Evolutionary conservation across 2,888 invertebrate species (phyloP).

Genomic region (Cantharis rufa): DNA sequence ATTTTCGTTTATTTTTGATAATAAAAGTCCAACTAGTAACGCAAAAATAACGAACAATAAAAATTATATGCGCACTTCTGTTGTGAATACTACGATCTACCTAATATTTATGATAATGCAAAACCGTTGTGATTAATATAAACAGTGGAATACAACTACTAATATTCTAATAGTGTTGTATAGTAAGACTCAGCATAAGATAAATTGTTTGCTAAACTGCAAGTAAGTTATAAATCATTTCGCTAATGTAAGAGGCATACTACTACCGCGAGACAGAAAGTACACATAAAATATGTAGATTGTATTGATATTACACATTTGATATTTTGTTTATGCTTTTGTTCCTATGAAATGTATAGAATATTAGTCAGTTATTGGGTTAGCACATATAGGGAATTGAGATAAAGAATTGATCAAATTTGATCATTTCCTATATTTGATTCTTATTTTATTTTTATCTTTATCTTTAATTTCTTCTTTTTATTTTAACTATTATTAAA

Average conservation of each 20-base stretch:
- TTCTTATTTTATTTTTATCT: no score
- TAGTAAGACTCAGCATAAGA: conserved; percentile 17
- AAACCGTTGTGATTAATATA: conserved; percentile 31
- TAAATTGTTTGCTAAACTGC: conserved; percentile 35
- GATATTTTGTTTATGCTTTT: not conserved
- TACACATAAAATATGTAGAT: not conserved
- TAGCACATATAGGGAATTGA: no score
- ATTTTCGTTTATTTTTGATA: not conserved
- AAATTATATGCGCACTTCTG: not conserved
- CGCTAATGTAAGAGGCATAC: conserved; percentile 10
- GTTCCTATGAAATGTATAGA: not conserved
- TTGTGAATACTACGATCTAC: not conserved
- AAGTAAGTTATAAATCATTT: conserved; percentile 33
- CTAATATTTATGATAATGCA: conserved; percentile 24
- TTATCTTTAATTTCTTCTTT: no score
- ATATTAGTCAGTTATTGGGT: no score
- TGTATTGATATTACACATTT: not conserved
- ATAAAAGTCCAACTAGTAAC: not conserved
- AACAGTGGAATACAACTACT: conserved; percentile 22
- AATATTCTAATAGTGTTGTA: conserved; percentile 7
- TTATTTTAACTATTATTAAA: no score
- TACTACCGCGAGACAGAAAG: not conserved
- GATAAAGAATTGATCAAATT: no score
- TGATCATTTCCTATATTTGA: no score
- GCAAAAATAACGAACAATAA: not conserved